phyloP scores from a whole-genome alignment of 2,888 invertebrate genomes.

The Chalcis sispes region DNA sequence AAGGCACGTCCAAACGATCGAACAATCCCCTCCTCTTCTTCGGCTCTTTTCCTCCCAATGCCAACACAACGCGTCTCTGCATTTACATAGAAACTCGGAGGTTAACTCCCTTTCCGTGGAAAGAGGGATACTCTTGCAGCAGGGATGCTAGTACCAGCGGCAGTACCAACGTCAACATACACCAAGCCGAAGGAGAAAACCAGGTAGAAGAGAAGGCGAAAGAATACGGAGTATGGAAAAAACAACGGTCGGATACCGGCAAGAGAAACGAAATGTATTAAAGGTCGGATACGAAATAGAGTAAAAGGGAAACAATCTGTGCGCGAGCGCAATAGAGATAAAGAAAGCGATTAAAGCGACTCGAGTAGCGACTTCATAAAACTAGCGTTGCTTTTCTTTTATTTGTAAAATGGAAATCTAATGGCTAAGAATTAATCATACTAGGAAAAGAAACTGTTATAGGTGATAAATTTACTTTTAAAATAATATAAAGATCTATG shows the following conservation, averaged over 20 bases:
- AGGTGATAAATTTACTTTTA: too few species aligned
- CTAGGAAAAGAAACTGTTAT: too few species aligned
- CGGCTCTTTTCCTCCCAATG: conserved; percentile 32
- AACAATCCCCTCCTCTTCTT: conserved; percentile 18
- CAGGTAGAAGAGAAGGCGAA: not conserved
- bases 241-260: not conserved
- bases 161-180: not conserved
- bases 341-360: too few species aligned
- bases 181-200: not conserved
- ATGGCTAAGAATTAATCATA: too few species aligned
- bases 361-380: too few species aligned
- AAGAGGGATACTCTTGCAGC: conserved; percentile 3
- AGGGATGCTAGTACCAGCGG: not conserved
- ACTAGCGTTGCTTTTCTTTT: too few species aligned
- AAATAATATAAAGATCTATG: too few species aligned
- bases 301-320: too few species aligned
- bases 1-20: not conserved
- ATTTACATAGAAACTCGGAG: conserved; percentile 67
- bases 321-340: too few species aligned
- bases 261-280: not conserved
- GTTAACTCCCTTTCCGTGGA: conserved; percentile 62
- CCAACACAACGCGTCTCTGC: conserved; percentile 43
- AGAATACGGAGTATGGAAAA: not conserved
- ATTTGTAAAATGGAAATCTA: too few species aligned
- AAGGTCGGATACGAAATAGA: too few species aligned